Percentiles rank a stretch among this genome's conserved stretches.
phyloP scores from a whole-genome alignment of 2,113 vertebrate genomes.

The Pollimyrus isidori region DNA sequence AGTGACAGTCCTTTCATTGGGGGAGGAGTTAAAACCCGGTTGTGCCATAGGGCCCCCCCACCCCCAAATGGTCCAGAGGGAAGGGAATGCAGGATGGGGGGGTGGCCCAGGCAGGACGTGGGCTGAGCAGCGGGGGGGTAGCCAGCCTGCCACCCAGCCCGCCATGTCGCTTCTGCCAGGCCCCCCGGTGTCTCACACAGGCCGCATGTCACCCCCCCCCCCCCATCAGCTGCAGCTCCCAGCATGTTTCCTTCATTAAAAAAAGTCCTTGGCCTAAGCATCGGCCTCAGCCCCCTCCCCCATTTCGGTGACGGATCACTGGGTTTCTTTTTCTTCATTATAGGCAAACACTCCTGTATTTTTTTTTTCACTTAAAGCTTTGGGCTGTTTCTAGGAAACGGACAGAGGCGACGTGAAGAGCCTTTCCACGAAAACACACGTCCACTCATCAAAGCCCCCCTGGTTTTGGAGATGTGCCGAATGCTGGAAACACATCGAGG shows the following conservation, averaged over 20 bases:
- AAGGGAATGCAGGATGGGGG: not conserved
- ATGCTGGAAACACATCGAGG: not conserved
- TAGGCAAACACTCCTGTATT: not conserved
- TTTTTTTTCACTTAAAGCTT: not conserved
- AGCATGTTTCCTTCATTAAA: not conserved
- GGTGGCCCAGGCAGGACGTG: not conserved
- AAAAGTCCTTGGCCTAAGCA: not conserved
- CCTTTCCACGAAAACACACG: not conserved
- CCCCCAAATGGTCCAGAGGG: too few species aligned
- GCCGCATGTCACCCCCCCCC: not conserved
- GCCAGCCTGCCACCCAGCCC: not conserved
- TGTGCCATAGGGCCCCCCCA: not conserved
- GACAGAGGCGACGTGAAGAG: not conserved
- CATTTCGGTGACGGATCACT: not conserved
- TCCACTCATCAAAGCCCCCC: not conserved
- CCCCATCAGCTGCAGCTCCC: not conserved
- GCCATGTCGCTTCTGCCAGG: not conserved
- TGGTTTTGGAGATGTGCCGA: not conserved
- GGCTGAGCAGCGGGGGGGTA: not conserved
- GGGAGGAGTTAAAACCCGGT: not conserved
- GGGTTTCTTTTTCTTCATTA: not conserved
- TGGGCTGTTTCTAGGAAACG: conserved; percentile 1
- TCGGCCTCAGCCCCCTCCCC: not conserved
- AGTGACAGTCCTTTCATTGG: not conserved
- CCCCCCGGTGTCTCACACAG: not conserved